Conservation (phyloP, 1,140 invertebrate genomes). For the Orius laevigatus region DNA sequence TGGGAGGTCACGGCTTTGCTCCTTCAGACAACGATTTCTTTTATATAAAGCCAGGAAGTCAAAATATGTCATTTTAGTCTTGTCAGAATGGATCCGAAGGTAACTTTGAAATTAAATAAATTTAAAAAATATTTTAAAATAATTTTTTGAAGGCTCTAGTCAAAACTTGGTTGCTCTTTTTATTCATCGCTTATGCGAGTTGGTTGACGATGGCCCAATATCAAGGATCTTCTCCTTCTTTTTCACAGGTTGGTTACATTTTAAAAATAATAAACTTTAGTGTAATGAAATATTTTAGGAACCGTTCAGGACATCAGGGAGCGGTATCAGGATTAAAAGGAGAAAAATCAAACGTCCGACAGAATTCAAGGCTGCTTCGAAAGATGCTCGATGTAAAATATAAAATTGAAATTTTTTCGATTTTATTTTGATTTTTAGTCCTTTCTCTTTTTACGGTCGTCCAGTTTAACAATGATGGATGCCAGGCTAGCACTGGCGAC, state of each 20-base stretch:
- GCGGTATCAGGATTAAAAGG: slow-evolving; percentile 1
- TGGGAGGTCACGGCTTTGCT: no score
- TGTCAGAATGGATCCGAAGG: no score
- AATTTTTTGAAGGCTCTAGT: background rate
- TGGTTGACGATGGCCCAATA: background rate
- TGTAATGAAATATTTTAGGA: background rate
- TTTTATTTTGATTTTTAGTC: slow-evolving; percentile 31
- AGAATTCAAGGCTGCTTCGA: background rate
- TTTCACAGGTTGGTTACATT: background rate
- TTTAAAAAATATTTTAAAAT: no score
- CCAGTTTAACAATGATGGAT: slow-evolving; percentile 49
- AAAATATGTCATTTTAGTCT: no score
- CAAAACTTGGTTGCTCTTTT: slow-evolving; percentile 1
- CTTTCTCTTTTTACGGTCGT: slow-evolving; percentile 57
- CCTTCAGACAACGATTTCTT: no score
- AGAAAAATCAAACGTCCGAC: slow-evolving; percentile 7
- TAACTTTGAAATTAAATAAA: no score
- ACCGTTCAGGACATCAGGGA: background rate
- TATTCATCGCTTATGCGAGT: background rate
- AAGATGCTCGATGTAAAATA: slow-evolving; percentile 7
- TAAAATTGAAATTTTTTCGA: background rate
- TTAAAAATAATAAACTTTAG: background rate
- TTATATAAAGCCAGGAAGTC: no score
- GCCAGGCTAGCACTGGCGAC: slow-evolving; percentile 48
- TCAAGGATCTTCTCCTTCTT: background rate